These are phyloP conservation scores for Salvelinus namaycush DNA, from an alignment of 2,113 vertebrate genomes.

Conservation along the genomic window DNA sequence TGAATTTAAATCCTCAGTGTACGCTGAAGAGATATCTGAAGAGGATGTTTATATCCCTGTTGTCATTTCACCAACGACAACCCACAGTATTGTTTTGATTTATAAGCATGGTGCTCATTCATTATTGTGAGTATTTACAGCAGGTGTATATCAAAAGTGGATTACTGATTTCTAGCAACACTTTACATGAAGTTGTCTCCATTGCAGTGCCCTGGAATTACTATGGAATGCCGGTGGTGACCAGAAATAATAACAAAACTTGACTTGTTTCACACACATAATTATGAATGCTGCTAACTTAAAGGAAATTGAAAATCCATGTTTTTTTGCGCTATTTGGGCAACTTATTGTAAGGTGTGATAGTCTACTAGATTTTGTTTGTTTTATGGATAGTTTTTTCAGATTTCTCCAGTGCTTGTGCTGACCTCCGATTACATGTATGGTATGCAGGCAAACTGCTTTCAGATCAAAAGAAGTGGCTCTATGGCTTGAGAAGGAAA, in stretches of 20 bases:
- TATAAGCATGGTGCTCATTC: slow-evolving; percentile 29
- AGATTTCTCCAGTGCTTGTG: slow-evolving; percentile 12
- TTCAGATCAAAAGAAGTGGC: slow-evolving; percentile 20
- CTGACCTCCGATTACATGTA: slow-evolving; percentile 47
- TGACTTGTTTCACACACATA: background rate
- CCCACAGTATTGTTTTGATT: slow-evolving; percentile 29
- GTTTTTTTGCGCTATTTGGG: background rate
- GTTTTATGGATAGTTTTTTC: slow-evolving; percentile 10
- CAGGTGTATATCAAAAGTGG: slow-evolving; percentile 50
- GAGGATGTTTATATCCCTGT: slow-evolving; percentile 40
- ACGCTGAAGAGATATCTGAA: slow-evolving; percentile 17
- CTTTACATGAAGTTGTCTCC: too few species aligned
- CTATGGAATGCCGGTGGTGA: too few species aligned
- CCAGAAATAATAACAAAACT: background rate
- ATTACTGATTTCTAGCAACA: slow-evolving; percentile 11
- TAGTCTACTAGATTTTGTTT: background rate
- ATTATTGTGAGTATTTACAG: slow-evolving; percentile 18
- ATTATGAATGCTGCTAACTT: background rate
- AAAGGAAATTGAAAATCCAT: background rate
- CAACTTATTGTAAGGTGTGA: background rate
- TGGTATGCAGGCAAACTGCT: slow-evolving; percentile 37
- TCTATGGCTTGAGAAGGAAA: background rate
- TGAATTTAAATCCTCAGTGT: slow-evolving; percentile 15
- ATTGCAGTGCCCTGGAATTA: too few species aligned
- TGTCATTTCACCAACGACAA: slow-evolving; percentile 39